phyloP scores from a whole-genome alignment of 1,140 invertebrate species.

The Cyclargus thomasi region DNA sequence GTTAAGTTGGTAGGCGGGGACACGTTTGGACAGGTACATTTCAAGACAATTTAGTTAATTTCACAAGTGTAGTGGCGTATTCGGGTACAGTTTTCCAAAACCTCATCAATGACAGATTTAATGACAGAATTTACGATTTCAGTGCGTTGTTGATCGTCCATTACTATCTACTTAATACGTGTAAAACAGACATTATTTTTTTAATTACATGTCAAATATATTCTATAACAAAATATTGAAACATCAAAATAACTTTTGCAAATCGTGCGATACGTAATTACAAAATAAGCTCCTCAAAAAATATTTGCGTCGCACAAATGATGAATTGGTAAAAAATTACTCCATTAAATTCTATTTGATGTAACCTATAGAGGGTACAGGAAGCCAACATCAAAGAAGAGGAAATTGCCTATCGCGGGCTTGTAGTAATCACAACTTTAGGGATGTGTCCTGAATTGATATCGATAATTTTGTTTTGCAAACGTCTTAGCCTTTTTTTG shows the following conservation, averaged over 20 bases:
- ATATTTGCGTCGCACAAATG: constrained; percentile 11
- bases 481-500: not conserved
- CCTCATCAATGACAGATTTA: too few relatives aligned
- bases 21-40: too few relatives aligned
- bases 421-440: constrained; percentile 44
- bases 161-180: too few relatives aligned
- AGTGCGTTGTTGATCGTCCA: too few relatives aligned
- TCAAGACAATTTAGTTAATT: too few relatives aligned
- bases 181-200: too few relatives aligned
- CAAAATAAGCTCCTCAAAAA: constrained; percentile 14
- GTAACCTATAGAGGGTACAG: constrained; percentile 41
- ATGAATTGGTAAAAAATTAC: constrained; percentile 22
- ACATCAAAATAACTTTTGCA: constrained; percentile 1
- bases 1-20: too few relatives aligned
- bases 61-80: too few relatives aligned
- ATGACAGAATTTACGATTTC: too few relatives aligned
- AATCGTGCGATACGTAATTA: not conserved
- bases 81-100: too few relatives aligned
- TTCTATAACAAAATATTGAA: not conserved
- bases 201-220: too few relatives aligned
- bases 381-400: constrained; percentile 50
- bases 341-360: constrained; percentile 48
- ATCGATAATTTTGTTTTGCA: constrained; percentile 3
- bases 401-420: constrained; percentile 62
- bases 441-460: constrained; percentile 6